Conservation (phyloP, 1,140 invertebrate genomes). For the Drosophila arawakana region DNA sequence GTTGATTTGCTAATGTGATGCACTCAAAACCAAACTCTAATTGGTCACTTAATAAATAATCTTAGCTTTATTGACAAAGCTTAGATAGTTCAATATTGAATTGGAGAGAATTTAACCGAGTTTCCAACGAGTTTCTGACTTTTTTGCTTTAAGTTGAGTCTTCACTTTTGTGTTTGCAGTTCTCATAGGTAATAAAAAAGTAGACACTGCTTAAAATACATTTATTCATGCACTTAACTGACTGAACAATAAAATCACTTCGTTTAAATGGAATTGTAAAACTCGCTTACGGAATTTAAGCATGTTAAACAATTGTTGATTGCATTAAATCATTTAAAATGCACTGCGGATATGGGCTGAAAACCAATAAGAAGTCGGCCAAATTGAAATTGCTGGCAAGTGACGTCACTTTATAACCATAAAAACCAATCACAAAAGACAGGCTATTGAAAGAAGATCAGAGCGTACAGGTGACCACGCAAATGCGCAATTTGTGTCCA, state of each 20-base stretch:
- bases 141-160: no score
- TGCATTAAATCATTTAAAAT: slow-evolving; percentile 46
- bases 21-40: neutral
- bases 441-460: slow-evolving; percentile 21
- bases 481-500: slow-evolving; percentile 70
- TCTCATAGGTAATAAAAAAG: no score
- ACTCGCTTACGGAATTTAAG: neutral
- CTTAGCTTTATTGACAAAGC: neutral
- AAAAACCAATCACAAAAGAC: neutral
- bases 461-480: slow-evolving; percentile 51
- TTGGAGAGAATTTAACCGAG: no score
- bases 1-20: slow-evolving; percentile 2
- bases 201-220: no score
- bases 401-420: slow-evolving; percentile 3
- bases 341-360: slow-evolving; percentile 45
- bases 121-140: no score
- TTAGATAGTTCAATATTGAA: no score
- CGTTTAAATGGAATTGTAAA: neutral
- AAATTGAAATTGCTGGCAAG: slow-evolving; percentile 3
- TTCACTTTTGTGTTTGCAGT: no score
- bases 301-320: slow-evolving; percentile 50
- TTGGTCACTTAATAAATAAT: slow-evolving; percentile 1
- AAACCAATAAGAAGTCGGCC: slow-evolving; percentile 21
- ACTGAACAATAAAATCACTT: no score
- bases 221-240: no score